A percentile compares a stretch with the other conserved stretches of the same genome.
These are phyloP conservation scores for Nyctibius bracteatus DNA, from an alignment of 2,113 vertebrate genomes.

Conservation along the genomic window DNA sequence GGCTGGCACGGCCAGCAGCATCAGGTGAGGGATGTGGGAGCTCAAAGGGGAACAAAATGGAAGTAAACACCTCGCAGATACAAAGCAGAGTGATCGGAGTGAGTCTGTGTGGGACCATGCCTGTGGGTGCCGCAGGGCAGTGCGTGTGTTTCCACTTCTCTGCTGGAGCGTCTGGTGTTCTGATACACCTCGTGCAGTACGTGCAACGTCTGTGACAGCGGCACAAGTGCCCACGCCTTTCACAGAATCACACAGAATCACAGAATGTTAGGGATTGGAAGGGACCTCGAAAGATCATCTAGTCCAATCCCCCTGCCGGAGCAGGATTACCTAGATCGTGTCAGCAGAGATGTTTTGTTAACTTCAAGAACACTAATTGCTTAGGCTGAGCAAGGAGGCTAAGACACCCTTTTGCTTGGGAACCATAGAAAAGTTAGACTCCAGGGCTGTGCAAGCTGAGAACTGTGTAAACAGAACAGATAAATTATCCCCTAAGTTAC, in stretches of 20 bases:
- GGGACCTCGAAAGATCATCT: too few species aligned
- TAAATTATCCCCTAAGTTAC: conserved; percentile 33
- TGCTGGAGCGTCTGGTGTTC: neutral
- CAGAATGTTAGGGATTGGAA: too few species aligned
- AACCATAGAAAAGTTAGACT: neutral
- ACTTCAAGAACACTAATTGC: neutral
- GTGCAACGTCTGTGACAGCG: neutral
- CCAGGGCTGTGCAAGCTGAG: conserved; percentile 1
- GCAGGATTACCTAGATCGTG: too few species aligned
- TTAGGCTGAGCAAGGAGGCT: neutral
- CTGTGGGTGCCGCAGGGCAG: neutral
- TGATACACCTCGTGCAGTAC: neutral
- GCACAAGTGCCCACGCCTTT: neutral
- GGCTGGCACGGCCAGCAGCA: neutral
- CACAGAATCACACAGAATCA: too few species aligned
- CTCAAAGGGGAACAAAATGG: neutral
- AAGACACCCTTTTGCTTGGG: neutral
- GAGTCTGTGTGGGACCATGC: neutral
- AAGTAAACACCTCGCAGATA: neutral
- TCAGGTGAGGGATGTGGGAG: neutral
- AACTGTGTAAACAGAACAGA: conserved; percentile 36
- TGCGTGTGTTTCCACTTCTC: neutral
- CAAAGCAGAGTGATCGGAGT: accelerated
- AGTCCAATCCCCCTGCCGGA: too few species aligned
- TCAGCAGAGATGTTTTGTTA: neutral